A percentile compares a stretch with the other conserved stretches of the same genome.
phyloP scores from a whole-genome alignment of 2,888 invertebrate genomes.

The Sinohyriopsis cumingii region DNA sequence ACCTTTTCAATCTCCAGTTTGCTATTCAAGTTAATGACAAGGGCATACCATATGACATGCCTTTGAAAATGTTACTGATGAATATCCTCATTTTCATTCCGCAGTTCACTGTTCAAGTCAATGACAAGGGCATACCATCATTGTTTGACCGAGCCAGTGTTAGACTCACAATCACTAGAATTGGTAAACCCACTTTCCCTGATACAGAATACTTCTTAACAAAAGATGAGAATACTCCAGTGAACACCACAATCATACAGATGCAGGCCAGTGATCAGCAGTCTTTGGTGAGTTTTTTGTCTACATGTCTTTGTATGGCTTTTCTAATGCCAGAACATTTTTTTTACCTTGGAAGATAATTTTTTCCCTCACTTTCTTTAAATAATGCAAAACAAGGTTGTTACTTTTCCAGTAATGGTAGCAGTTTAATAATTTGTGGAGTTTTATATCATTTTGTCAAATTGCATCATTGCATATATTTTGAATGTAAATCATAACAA shows the following conservation, averaged over 20 bases:
- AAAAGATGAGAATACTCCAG: slow-evolving; percentile 19
- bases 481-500: no score
- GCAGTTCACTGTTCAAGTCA: slow-evolving; percentile 80
- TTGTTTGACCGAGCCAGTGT: slow-evolving; percentile 86
- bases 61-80: no score
- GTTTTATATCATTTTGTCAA: no score
- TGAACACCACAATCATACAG: slow-evolving; percentile 14
- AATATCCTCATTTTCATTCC: background rate
- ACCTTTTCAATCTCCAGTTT: no score
- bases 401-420: no score
- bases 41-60: no score
- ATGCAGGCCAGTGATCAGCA: slow-evolving; percentile 29
- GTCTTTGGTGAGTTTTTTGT: slow-evolving; percentile 21
- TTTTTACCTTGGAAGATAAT: background rate
- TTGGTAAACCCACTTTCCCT: slow-evolving; percentile 34
- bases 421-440: no score
- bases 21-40: no score
- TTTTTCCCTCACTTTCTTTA: background rate
- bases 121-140: slow-evolving; percentile 89
- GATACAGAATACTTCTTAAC: slow-evolving; percentile 13
- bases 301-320: no score
- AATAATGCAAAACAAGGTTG: no score
- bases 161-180: slow-evolving; percentile 76
- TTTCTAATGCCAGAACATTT: no score
- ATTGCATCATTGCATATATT: no score